These are phyloP conservation scores for Lysiphlebus fabarum DNA, from an alignment of 1,140 invertebrate species.

Conservation along the genomic window DNA sequence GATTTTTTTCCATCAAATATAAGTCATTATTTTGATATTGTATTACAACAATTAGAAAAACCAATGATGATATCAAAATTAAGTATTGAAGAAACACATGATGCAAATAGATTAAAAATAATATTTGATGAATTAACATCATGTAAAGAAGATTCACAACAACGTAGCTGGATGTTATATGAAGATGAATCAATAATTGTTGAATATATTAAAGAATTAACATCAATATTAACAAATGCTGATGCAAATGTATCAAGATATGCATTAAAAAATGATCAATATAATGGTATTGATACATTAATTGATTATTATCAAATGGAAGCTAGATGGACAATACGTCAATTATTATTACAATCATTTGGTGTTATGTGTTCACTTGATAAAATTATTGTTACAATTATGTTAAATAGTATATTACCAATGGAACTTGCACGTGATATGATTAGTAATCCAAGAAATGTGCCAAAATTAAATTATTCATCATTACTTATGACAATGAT, in stretches of 20 bases:
- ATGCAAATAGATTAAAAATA: slow-evolving; percentile 74
- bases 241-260: slow-evolving; percentile 76
- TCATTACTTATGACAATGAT: slow-evolving; percentile 79
- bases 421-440: slow-evolving; percentile 82
- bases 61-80: slow-evolving; percentile 64
- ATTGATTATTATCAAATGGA: slow-evolving; percentile 93
- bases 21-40: slow-evolving; percentile 59
- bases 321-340: slow-evolving; percentile 76
- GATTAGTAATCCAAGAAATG: slow-evolving; percentile 67
- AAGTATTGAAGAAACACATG: slow-evolving; percentile 66
- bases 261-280: slow-evolving; percentile 72
- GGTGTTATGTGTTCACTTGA: slow-evolving; percentile 82
- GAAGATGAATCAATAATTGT: slow-evolving; percentile 86
- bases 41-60: slow-evolving; percentile 55
- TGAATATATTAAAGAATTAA: slow-evolving; percentile 77
- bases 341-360: slow-evolving; percentile 78
- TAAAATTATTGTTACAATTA: slow-evolving; percentile 70
- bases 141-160: slow-evolving; percentile 90
- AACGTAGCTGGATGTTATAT: slow-evolving; percentile 88
- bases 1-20: slow-evolving; percentile 60
- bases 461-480: slow-evolving; percentile 70
- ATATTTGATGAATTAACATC: slow-evolving; percentile 78
- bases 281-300: slow-evolving; percentile 71
- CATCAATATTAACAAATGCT: slow-evolving; percentile 85
- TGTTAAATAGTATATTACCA: slow-evolving; percentile 82